Evolutionary conservation across 1,140 invertebrate genomes (phyloP).

Genomic region (Colletes gigas): DNA sequence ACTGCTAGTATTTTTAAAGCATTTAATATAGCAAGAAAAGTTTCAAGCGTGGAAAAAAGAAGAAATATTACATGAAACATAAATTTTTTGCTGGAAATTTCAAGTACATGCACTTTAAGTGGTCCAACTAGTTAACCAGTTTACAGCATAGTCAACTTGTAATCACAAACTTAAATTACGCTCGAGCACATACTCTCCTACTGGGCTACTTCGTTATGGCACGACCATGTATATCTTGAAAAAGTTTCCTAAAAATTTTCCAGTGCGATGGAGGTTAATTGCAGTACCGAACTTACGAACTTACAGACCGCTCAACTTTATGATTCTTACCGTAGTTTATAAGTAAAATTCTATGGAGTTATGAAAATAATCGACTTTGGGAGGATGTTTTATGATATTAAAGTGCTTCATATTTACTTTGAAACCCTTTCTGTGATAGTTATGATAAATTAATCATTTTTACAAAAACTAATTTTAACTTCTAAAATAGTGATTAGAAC

Average conservation of each 20-base stretch:
- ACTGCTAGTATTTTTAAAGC: too few species aligned
- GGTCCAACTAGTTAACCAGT: neutral
- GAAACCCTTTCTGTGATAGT: too few species aligned
- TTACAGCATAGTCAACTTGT: neutral
- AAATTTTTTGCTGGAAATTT: neutral
- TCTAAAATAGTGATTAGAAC: too few species aligned
- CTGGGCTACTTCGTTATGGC: neutral
- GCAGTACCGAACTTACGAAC: neutral
- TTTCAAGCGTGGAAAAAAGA: too few species aligned
- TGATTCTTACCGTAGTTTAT: neutral
- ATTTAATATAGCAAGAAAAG: too few species aligned
- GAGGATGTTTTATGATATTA: neutral
- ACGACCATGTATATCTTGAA: neutral
- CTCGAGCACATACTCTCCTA: neutral
- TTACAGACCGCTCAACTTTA: neutral
- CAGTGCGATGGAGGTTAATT: constrained; percentile 22
- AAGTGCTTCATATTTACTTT: neutral
- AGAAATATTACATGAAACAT: too few species aligned
- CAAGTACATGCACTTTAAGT: neutral
- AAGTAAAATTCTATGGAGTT: neutral
- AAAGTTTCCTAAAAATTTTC: constrained; percentile 14
- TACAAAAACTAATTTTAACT: too few species aligned
- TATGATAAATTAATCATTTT: too few species aligned
- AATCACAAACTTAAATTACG: constrained; percentile 2
- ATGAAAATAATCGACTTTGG: neutral